A percentile compares a stretch with the other conserved stretches of the same genome.
phyloP scores from a whole-genome alignment of 92 coral and sea anemone genomes.

The Umimayanthus chanpuru region DNA sequence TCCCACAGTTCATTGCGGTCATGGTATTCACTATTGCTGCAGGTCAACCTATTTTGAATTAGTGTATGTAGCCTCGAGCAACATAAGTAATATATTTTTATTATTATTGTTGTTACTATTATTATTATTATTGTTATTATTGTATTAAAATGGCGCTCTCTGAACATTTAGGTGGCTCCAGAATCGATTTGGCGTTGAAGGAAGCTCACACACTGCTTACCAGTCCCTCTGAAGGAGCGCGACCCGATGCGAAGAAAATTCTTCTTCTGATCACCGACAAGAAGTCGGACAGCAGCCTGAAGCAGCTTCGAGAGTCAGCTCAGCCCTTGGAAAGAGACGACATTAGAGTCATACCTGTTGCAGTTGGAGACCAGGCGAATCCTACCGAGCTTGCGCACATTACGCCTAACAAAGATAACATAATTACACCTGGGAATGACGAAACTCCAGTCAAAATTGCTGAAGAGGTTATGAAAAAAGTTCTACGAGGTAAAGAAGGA shows the following conservation, averaged over 20 bases:
- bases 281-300: constrained; percentile 31
- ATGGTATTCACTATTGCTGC: too few relatives aligned
- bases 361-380: constrained; percentile 37
- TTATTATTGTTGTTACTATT: too few relatives aligned
- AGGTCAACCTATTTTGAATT: too few relatives aligned
- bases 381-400: neutral
- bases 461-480: constrained; percentile 1
- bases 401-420: constrained; percentile 11
- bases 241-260: constrained; percentile 51
- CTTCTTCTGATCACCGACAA: constrained; percentile 51
- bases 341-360: constrained; percentile 40
- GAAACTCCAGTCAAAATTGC: constrained; percentile 15
- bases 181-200: constrained; percentile 55
- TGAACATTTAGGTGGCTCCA: constrained; percentile 27
- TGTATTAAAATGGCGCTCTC: too few relatives aligned
- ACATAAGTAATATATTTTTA: too few relatives aligned
- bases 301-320: constrained; percentile 41
- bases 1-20: too few relatives aligned
- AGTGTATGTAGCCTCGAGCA: too few relatives aligned
- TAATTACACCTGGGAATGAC: constrained; percentile 5
- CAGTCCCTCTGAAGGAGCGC: constrained; percentile 45
- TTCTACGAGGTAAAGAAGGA: constrained; percentile 6
- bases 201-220: constrained; percentile 46
- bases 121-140: neutral
- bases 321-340: constrained; percentile 36